Evolutionary conservation across 2,113 vertebrate genomes (phyloP).

Genomic region (Patagioenas fasciata): DNA sequence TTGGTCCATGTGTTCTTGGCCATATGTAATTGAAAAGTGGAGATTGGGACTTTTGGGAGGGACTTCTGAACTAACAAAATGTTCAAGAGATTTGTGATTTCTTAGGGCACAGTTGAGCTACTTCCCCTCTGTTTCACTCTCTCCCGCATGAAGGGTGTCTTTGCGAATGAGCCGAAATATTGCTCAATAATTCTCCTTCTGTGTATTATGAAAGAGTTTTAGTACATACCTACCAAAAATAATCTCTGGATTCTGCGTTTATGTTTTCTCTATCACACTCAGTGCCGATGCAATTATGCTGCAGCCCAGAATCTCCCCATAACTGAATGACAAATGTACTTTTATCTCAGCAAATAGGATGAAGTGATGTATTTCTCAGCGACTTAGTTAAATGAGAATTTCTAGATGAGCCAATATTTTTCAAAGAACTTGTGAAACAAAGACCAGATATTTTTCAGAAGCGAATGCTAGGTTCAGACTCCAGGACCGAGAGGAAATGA

Average conservation of each 20-base stretch:
- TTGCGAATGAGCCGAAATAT: neutral
- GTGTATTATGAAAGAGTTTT: neutral
- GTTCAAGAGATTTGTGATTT: neutral
- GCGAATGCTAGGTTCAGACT: slow-evolving; percentile 32
- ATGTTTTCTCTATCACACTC: slow-evolving; percentile 34
- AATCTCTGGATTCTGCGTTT: neutral
- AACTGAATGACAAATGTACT: slow-evolving; percentile 59
- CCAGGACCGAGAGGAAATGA: slow-evolving; percentile 64
- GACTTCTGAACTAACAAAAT: neutral
- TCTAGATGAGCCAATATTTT: slow-evolving; percentile 72
- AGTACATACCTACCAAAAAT: neutral
- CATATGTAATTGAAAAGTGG: neutral
- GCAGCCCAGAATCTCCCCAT: neutral
- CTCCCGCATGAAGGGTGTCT: neutral
- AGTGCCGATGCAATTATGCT: slow-evolving; percentile 60
- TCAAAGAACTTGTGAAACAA: slow-evolving; percentile 70
- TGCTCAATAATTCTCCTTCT: slow-evolving; percentile 11
- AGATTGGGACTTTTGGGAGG: neutral
- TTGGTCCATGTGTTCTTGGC: neutral
- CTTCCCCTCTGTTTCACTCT: neutral
- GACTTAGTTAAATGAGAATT: slow-evolving; percentile 65
- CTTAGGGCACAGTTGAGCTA: neutral
- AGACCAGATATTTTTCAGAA: slow-evolving; percentile 55
- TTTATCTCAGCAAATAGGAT: slow-evolving; percentile 72
- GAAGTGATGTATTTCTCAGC: slow-evolving; percentile 70